Evolutionary conservation across 2,888 invertebrate genomes (phyloP).

Genomic region (Acanthoscelides obtectus): DNA sequence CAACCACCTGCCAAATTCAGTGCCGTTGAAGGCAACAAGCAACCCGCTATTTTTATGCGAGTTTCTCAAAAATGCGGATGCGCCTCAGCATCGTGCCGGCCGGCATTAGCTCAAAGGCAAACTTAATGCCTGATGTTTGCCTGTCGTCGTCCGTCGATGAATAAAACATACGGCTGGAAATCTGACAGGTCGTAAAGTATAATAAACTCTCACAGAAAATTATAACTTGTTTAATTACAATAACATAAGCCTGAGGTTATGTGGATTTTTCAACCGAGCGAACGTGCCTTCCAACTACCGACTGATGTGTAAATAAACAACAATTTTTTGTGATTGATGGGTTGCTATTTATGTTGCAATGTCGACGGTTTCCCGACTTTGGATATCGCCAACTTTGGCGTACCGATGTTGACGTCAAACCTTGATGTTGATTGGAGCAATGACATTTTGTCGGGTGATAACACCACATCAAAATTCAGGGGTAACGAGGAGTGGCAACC

Average conservation of each 20-base stretch:
- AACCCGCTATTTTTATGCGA: not conserved
- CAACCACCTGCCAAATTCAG: not conserved
- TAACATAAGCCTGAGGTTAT: constrained; percentile 16
- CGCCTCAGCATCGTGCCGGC: no score
- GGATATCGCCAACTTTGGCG: no score
- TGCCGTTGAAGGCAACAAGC: not conserved
- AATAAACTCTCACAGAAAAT: constrained; percentile 16
- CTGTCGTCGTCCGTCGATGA: constrained; percentile 8
- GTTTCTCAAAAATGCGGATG: not conserved
- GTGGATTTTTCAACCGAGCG: constrained; percentile 17
- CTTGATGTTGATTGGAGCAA: no score
- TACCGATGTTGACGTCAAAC: no score
- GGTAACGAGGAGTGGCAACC: no score
- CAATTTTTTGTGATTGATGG: not conserved
- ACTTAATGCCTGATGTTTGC: not conserved
- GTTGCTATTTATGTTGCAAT: no score
- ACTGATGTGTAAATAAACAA: not conserved
- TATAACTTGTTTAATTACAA: constrained; percentile 23
- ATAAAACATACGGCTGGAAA: constrained; percentile 21
- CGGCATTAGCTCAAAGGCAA: not conserved
- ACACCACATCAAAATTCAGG: no score
- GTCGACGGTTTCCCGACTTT: no score
- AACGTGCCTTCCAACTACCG: not conserved
- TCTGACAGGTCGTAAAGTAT: constrained; percentile 17
- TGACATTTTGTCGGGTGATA: no score